phyloP scores from a whole-genome alignment of 2,888 invertebrate genomes.

The Acleris laterana region DNA sequence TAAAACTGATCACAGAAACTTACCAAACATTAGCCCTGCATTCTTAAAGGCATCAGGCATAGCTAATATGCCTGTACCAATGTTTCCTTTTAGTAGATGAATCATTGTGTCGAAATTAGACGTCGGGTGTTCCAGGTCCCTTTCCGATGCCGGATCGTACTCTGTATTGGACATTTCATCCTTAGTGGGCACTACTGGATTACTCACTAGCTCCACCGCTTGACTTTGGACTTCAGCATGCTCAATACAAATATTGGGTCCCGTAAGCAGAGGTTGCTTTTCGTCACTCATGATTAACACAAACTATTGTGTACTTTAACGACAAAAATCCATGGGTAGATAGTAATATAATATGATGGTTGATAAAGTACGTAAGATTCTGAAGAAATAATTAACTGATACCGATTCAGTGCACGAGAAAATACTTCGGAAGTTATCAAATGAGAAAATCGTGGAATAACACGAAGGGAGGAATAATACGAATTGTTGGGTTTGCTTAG shows the following conservation, averaged over 20 bases:
- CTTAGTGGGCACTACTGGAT: conserved; percentile 51
- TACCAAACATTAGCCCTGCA: conserved; percentile 93
- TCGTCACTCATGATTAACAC: conserved; percentile 85
- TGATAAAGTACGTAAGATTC: conserved; percentile 6
- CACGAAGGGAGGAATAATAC: conserved; percentile 15
- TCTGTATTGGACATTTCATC: conserved; percentile 63
- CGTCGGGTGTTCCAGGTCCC: conserved; percentile 90
- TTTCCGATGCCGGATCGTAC: conserved; percentile 86
- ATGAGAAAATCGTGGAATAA: conserved; percentile 13
- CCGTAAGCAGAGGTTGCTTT: conserved; percentile 87
- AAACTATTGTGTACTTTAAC: conserved; percentile 12
- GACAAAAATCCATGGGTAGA: conserved; percentile 15
- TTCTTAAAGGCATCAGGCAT: conserved; percentile 98
- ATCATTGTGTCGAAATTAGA: conserved; percentile 92
- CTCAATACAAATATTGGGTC: conserved; percentile 66
- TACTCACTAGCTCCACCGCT: conserved; percentile 62
- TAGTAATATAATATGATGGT: conserved; percentile 1
- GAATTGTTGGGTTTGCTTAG: conserved; percentile 19
- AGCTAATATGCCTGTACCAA: conserved; percentile 97
- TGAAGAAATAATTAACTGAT: conserved; percentile 1
- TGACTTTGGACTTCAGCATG: conserved; percentile 60
- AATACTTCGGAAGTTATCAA: conserved; percentile 9
- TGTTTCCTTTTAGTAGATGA: conserved; percentile 89
- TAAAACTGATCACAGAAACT: conserved; percentile 43
- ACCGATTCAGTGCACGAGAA: conserved; percentile 2